A percentile compares a stretch with the other conserved stretches of the same genome.
These are phyloP conservation scores for Lampropteryx suffumata DNA, from an alignment of 2,888 invertebrate genomes.

Conservation along the genomic window DNA sequence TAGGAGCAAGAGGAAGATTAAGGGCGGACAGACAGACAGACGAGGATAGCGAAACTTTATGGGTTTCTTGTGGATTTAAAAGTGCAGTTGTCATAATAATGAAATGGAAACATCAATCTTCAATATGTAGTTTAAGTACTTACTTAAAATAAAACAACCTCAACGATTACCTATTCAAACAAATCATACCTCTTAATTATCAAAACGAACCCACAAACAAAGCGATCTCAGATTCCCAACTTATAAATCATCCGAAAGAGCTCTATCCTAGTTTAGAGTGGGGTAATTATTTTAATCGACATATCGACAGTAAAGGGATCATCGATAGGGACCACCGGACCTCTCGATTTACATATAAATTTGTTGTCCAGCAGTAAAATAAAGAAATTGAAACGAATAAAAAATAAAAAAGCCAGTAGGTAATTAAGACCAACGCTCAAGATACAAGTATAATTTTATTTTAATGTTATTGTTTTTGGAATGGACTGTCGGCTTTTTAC, in stretches of 20 bases:
- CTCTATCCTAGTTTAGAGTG: constrained; percentile 41
- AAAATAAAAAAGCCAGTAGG: constrained; percentile 46
- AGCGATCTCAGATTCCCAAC: constrained; percentile 26
- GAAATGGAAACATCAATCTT: too few species aligned
- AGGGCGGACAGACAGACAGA: too few species aligned
- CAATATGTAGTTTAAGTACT: too few species aligned
- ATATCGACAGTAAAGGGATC: constrained; percentile 36
- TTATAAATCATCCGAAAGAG: constrained; percentile 30
- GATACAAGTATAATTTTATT: constrained; percentile 69
- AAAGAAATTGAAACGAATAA: constrained; percentile 71
- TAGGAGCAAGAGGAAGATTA: too few species aligned
- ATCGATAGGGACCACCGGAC: constrained; percentile 69
- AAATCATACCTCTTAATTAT: constrained; percentile 18
- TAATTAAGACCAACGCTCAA: constrained; percentile 68
- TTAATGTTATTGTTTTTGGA: constrained; percentile 53
- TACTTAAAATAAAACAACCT: too few species aligned
- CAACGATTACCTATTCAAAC: constrained; percentile 7
- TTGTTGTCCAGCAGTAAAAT: constrained; percentile 78
- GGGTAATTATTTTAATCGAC: constrained; percentile 59
- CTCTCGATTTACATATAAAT: constrained; percentile 78
- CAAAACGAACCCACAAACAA: constrained; percentile 12
- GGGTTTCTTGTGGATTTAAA: too few species aligned
- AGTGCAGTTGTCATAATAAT: too few species aligned
- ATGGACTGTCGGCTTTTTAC: constrained; percentile 30
- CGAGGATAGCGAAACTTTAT: too few species aligned